Evolutionary conservation across 2,797 vertebrate genomes (phyloP).

Genomic region (Spheniscus humboldti): DNA sequence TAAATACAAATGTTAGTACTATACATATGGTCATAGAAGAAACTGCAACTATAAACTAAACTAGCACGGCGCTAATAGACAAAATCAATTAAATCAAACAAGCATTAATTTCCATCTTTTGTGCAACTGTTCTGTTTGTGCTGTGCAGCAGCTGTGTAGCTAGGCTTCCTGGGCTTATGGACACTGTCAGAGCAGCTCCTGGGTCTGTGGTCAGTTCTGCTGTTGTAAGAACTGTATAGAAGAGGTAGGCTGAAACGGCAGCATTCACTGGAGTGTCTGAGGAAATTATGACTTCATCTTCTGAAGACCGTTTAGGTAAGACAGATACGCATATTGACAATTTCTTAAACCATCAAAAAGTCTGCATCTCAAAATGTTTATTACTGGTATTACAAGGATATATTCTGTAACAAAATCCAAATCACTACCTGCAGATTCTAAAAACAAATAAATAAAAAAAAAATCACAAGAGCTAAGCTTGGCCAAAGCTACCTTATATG

Average conservation of each 20-base stretch:
- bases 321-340: fast-evolving
- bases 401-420: neutral
- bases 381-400: neutral
- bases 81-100: neutral
- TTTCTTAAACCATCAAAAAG: neutral
- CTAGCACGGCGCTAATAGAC: neutral
- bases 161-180: neutral
- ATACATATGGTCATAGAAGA: neutral
- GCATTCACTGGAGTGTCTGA: neutral
- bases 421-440: neutral
- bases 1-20: neutral
- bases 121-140: neutral
- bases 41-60: neutral
- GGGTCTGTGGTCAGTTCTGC: neutral
- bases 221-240: neutral
- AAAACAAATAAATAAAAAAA: neutral
- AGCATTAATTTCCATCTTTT: neutral
- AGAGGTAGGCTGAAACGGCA: neutral
- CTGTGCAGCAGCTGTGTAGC: neutral
- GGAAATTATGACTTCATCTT: neutral
- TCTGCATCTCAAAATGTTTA: neutral
- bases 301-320: neutral
- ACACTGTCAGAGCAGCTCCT: neutral
- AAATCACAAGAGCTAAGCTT: neutral
- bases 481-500: neutral